A percentile compares a stretch with the other conserved stretches of the same genome.
These are phyloP conservation scores for Pagrus major DNA, from an alignment of 2,113 vertebrate genomes.

Conservation along the genomic window DNA sequence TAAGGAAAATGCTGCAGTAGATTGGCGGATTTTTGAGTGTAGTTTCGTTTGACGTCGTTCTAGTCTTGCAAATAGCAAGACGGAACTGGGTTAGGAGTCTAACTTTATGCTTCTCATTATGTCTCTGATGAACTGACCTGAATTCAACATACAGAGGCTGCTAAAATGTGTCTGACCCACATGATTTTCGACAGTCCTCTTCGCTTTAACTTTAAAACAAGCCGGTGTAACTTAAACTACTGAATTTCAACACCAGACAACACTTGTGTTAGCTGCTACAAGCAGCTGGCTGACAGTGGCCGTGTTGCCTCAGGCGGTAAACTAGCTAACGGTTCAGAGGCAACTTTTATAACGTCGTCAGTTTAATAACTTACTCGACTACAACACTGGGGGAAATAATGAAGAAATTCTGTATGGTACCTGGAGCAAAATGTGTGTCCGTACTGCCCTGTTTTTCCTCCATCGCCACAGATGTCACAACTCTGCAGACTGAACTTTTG, in stretches of 20 bases:
- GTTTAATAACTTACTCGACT: neutral
- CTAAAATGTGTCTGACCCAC: neutral
- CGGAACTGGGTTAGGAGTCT: conserved; percentile 27
- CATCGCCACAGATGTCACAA: conserved; percentile 59
- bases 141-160: conserved; percentile 21
- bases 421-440: conserved; percentile 52
- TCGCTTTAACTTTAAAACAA: neutral
- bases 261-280: conserved; percentile 1
- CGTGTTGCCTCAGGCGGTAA: neutral
- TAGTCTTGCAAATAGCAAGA: neutral
- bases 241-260: neutral
- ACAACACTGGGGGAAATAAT: rapidly evolving
- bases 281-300: conserved; percentile 34
- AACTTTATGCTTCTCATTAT: conserved; percentile 18
- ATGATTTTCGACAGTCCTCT: neutral
- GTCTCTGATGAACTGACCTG: conserved; percentile 39
- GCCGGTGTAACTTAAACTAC: neutral
- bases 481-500: conserved; percentile 58
- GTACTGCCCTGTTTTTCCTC: conserved; percentile 47
- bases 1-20: neutral
- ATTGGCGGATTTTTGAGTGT: neutral
- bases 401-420: conserved; percentile 26
- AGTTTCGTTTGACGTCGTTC: neutral
- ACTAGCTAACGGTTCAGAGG: conserved; percentile 1
- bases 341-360: neutral